These are phyloP conservation scores for Blastobasis adustella DNA, from an alignment of 2,888 invertebrate genomes.

Conservation along the genomic window DNA sequence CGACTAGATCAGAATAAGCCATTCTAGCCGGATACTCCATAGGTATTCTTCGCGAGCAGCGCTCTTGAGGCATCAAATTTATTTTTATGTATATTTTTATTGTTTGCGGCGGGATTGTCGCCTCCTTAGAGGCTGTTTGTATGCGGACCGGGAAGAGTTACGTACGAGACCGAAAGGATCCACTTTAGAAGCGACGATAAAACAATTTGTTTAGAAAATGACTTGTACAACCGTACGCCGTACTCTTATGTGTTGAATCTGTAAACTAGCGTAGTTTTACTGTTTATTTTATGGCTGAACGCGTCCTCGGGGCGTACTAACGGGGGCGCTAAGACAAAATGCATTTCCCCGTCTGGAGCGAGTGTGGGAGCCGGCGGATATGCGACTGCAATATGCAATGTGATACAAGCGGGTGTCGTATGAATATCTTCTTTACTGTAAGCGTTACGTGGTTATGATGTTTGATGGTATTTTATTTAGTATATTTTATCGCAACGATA, in stretches of 20 bases:
- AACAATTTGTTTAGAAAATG: constrained; percentile 67
- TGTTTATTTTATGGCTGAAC: constrained; percentile 33
- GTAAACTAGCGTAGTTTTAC: constrained; percentile 21
- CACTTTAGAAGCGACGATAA: constrained; percentile 61
- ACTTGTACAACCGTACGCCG: constrained; percentile 47
- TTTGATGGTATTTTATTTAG: too few species aligned
- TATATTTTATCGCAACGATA: too few species aligned
- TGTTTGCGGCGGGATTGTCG: constrained; percentile 68
- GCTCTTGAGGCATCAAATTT: constrained; percentile 49
- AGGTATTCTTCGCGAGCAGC: constrained; percentile 1
- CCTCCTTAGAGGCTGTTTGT: constrained; percentile 68
- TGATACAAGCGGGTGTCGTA: neutral
- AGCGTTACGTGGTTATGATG: too few species aligned
- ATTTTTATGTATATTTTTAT: constrained; percentile 71
- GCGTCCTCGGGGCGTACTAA: constrained; percentile 36
- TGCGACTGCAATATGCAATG: neutral
- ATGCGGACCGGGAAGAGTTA: constrained; percentile 67
- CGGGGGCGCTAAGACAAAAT: constrained; percentile 28
- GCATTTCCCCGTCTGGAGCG: constrained; percentile 41
- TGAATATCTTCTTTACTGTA: neutral
- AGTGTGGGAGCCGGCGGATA: constrained; percentile 12
- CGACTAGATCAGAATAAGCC: too few species aligned
- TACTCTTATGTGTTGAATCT: constrained; percentile 38
- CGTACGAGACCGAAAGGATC: constrained; percentile 53
- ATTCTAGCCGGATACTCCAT: neutral